Conservation (phyloP, 2,888 invertebrate genomes). For the Dione juno region DNA sequence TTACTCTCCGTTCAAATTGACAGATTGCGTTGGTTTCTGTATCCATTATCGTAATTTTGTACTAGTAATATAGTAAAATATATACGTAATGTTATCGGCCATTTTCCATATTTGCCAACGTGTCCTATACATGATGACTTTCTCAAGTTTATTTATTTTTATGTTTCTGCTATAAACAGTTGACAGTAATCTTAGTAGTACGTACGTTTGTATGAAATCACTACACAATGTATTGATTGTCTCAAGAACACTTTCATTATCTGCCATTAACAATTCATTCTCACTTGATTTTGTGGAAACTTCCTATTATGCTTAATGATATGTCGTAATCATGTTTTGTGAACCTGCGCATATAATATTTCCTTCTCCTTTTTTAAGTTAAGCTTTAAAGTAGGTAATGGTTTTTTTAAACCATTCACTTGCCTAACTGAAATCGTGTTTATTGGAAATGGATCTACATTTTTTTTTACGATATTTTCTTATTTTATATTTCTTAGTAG, state of each 20-base stretch:
- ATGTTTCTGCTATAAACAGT: too few species aligned
- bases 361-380: background rate
- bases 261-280: constrained; percentile 21
- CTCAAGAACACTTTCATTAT: constrained; percentile 26
- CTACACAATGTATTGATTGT: constrained; percentile 21
- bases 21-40: too few species aligned
- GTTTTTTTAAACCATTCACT: too few species aligned
- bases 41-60: too few species aligned
- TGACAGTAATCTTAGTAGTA: background rate
- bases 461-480: background rate
- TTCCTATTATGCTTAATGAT: constrained; percentile 4
- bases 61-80: too few species aligned
- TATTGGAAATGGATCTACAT: background rate
- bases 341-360: background rate
- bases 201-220: constrained; percentile 8
- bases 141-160: too few species aligned
- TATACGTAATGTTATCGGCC: too few species aligned
- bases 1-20: background rate
- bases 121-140: too few species aligned
- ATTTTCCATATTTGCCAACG: too few species aligned
- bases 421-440: too few species aligned
- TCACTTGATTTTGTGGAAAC: constrained; percentile 18
- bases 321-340: background rate
- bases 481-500: too few species aligned
- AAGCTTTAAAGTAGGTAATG: too few species aligned